Evolutionary conservation across 2,888 invertebrate genomes (phyloP), one percentile per base, ranked within the genome.

Genomic region (Meteorus cinctellus): DNA sequence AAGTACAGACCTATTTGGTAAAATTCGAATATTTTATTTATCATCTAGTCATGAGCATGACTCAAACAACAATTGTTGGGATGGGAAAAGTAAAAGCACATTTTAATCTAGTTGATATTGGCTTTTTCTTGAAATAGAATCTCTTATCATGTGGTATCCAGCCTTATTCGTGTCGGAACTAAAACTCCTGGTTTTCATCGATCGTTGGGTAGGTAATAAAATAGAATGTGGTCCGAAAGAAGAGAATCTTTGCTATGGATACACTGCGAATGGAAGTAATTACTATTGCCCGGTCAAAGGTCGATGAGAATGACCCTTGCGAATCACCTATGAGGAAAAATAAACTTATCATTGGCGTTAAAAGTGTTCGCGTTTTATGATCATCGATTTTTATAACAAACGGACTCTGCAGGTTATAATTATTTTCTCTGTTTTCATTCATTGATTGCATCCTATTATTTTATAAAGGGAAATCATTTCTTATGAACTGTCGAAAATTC

Each of bases 261-360:
- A 72, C 66, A 24, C 45, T 67, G 74, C 65, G 79, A 80, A 81
- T 78, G 81, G 79, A 67, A 81, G 81, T 82, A 82, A 84, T 84
- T 84, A 82, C 81, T 81, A 81, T 81, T 81, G 82, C 81, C 78
- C 78, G 79, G 83, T 85, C 84, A 85, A 85, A 84, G 85, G 84
- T 85, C 81, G 79, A 79, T 27, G 51, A 60, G 48, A 34, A 34
- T 34, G 65, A 66, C 51, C 66, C 62, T 71, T 69, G 68, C 69
- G 60, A 77, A 74, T 80, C 78, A 82, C 78, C 4, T 34, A 34
- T 34, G 83, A 83, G 85, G 84, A 85, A 86, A 85, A 83, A 85
- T 84, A 86, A 86, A 86, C 84, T 84, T 80, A 82, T 81, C 80
- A 81, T 79, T 74, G 79, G 84, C 84, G 86, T 86, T 86, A 86